Conservation (phyloP, 2,797 vertebrate genomes). For the Microhierax caerulescens region DNA sequence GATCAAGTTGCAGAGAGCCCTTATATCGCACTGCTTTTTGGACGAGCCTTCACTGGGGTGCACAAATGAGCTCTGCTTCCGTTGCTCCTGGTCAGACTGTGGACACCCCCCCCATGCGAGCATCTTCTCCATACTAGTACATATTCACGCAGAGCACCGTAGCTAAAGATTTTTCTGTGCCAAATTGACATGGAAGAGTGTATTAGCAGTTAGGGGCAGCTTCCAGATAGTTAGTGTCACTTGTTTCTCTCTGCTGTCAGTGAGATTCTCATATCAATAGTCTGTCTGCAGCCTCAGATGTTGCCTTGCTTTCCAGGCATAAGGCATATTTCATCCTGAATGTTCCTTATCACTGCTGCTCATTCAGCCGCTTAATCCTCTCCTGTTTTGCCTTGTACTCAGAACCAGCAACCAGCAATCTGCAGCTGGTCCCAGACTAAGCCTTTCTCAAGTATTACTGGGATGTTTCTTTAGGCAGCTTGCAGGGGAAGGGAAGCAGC, state of each 20-base stretch:
- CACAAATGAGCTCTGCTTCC: not conserved
- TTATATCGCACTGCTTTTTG: not conserved
- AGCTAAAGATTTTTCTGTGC: not conserved
- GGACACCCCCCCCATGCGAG: not conserved
- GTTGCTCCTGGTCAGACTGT: rapidly evolving
- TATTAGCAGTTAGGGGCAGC: not conserved
- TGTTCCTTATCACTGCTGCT: constrained; percentile 1
- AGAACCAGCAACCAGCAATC: not conserved
- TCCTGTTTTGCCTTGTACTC: constrained; percentile 16
- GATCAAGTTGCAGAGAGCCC: not conserved
- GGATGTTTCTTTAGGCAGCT: not conserved
- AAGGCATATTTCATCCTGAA: not conserved
- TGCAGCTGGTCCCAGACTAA: not conserved
- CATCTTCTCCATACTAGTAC: not conserved
- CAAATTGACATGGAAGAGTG: not conserved
- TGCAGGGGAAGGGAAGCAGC: not conserved
- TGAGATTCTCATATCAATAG: not conserved
- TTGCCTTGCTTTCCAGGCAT: not conserved
- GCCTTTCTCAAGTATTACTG: not conserved
- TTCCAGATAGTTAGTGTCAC: not conserved
- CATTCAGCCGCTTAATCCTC: constrained; percentile 24
- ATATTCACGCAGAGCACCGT: not conserved
- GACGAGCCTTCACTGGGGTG: not conserved
- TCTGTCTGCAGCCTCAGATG: not conserved
- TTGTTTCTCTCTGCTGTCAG: not conserved